These are phyloP conservation scores for Perognathus longimembris DNA, from an alignment of 2,113 vertebrate genomes.

Conservation along the genomic window DNA sequence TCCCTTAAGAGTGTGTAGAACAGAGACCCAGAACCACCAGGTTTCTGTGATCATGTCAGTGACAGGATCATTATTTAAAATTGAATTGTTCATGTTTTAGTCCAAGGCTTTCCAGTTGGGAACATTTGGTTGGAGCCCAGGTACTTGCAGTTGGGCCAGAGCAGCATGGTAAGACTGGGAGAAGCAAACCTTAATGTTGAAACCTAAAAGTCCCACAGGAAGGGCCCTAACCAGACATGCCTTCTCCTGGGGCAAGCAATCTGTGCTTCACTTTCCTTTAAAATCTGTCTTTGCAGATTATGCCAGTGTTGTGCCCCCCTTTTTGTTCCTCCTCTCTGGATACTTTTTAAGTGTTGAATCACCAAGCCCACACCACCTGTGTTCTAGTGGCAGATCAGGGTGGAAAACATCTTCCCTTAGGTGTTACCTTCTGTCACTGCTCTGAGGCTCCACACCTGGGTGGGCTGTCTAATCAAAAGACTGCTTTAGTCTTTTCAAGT, in stretches of 20 bases:
- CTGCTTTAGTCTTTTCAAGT: not conserved
- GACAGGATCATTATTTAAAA: not conserved
- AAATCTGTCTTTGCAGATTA: constrained; percentile 4
- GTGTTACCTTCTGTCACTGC: not conserved
- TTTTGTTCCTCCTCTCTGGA: not conserved
- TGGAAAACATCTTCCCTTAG: not conserved
- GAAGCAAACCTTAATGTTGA: not conserved
- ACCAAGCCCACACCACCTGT: not conserved
- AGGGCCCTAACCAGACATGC: not conserved
- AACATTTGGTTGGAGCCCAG: not conserved
- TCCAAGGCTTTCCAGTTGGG: not conserved
- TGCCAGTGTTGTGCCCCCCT: not conserved
- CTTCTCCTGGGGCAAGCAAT: not conserved
- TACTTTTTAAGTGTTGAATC: not conserved
- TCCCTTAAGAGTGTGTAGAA: not conserved
- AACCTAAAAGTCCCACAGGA: not conserved
- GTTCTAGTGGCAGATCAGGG: not conserved
- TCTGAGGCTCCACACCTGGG: not conserved
- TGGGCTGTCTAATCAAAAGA: not conserved
- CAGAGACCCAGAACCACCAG: not conserved
- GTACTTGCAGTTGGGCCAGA: not conserved
- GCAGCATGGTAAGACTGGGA: not conserved
- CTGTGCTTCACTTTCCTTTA: not conserved
- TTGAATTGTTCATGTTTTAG: not conserved
- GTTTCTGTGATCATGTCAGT: not conserved